Percentiles rank a stretch among this genome's conserved stretches.
phyloP scores from a whole-genome alignment of 1,140 invertebrate species.

The Maniola jurtina region DNA sequence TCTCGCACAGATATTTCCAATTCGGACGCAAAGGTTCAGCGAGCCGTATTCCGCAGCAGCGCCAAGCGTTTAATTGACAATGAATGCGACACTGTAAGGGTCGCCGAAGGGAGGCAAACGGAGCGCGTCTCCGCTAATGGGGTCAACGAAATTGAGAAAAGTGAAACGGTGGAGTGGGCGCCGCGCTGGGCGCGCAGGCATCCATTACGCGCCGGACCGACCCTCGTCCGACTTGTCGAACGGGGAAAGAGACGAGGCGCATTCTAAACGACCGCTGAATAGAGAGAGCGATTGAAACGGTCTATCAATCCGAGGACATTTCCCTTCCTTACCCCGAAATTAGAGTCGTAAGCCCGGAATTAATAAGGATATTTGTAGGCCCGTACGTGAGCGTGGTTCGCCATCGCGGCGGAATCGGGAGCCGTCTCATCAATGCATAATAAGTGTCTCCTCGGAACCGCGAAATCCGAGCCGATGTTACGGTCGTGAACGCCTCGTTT shows the following conservation, averaged over 20 bases:
- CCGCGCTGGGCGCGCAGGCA: constrained; percentile 38
- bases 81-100: constrained; percentile 51
- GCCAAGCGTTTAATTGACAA: constrained; percentile 62
- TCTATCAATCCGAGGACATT: constrained; percentile 33
- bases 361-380: constrained; percentile 53
- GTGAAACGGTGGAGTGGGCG: constrained; percentile 55
- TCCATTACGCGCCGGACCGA: constrained; percentile 54
- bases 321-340: constrained; percentile 26
- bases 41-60: constrained; percentile 42
- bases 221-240: constrained; percentile 49
- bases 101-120: constrained; percentile 52
- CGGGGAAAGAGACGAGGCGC: constrained; percentile 40
- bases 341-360: constrained; percentile 46
- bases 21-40: constrained; percentile 38
- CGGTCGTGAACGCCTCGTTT: constrained; percentile 37
- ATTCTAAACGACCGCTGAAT: constrained; percentile 40
- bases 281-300: constrained; percentile 34
- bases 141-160: constrained; percentile 73
- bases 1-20: constrained; percentile 7
- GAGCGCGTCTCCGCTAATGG: constrained; percentile 60
- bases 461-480: constrained; percentile 31
- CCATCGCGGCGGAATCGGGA: background rate
- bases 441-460: constrained; percentile 17
- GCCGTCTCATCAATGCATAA: constrained; percentile 25
- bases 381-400: constrained; percentile 36